Evolutionary conservation across 2,113 vertebrate genomes (phyloP), one percentile per base, ranked within the genome.

Genomic region (Microcebus griseorufus): DNA sequence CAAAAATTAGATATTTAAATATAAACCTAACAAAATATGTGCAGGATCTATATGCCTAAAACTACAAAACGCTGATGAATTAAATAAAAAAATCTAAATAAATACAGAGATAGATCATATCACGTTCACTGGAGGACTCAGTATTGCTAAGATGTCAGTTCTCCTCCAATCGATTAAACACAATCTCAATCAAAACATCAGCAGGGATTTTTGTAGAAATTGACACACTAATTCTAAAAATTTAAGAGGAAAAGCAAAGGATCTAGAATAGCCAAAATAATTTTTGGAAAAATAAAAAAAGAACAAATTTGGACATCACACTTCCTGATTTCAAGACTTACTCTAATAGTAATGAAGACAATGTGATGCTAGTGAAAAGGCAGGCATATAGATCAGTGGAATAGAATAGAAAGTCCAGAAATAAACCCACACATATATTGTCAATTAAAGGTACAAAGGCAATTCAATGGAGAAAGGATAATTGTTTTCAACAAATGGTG

Each of bases 181-280:
- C 48, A 39, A 60, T 84, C 34, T 78, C 81, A 89, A 29, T 82
- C n/a, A 90, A 90, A 82, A 85, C 85, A 27, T 32, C 69, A 94
- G 78, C 29, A 64, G 65, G 58, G 37, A 42, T 95, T 79, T 90
- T 53, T 51, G 65, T 51, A 85, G 64, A 95, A 79, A 53, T 51
- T 34, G 39, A 89, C 22, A 70, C 45, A 14, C 45, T 45, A 39
- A 70, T 69, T 60, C 58, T 45, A 65, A 80, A 81, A 37, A 64
- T 65, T 67, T 84, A 20, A 48, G 69, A 48, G 17, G 29, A 69
- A 84, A 69, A 81, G 25, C 18, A 85, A 85, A 85, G 37, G 18
- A 60, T 32, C 55, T 69, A 39, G 12, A 75, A 82, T 87, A 64
- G 42, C 14, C 80, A 58, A 90, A 65, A 73, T 73, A n/a, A 75